Evolutionary conservation across 2,113 vertebrate species (phyloP), one percentile per base, ranked within the genome.

Genomic region (Apistogramma diplotaenia): DNA sequence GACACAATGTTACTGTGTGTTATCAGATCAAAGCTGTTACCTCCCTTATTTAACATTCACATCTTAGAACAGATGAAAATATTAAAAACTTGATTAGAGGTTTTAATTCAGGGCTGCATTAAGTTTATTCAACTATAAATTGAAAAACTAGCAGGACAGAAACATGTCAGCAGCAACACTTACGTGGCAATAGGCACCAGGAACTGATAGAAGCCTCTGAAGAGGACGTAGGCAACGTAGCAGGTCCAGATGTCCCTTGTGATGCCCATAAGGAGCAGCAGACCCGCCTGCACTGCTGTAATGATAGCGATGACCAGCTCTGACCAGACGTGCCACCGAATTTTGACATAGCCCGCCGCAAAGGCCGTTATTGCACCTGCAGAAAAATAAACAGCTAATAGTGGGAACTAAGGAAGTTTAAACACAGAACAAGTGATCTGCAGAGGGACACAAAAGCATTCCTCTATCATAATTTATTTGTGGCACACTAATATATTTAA

Each of bases 111-210:
- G 9, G 35, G 33, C 33, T 40, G 12, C 12, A 62, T 8, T 40
- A 40, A 62, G 1, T 62, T 25, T 62, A 4, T 40, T 65, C 21
- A 65, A n/a, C n/a, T n/a, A n/a, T n/a, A n/a, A n/a, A n/a, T n/a
- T 43, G 35, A 23, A 65, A 2, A 0, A 65, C 23, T 37, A 43
- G 25, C 21, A 10, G 33, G n/a, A n/a, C 59, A 43, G 35, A 65
- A 43, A 65, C 35, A 25, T 40, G 60, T 65, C 21, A 18, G 40
- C 40, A 40, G 37, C 4, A 40, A 40, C 19, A 84, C 98, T 93
- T 85, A 99, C 98, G 95, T 98, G 80, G 97, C 98, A 2, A 99
- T 95, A 16, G 98, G 98, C 77, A 99, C 97, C 73, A 99, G 94
- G 76, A 99, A 97, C 94, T 99, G 98, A 92, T 99, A 94, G 88